These are phyloP conservation scores for Fragum fragum DNA, from an alignment of 2,888 invertebrate species.

Conservation along the genomic window DNA sequence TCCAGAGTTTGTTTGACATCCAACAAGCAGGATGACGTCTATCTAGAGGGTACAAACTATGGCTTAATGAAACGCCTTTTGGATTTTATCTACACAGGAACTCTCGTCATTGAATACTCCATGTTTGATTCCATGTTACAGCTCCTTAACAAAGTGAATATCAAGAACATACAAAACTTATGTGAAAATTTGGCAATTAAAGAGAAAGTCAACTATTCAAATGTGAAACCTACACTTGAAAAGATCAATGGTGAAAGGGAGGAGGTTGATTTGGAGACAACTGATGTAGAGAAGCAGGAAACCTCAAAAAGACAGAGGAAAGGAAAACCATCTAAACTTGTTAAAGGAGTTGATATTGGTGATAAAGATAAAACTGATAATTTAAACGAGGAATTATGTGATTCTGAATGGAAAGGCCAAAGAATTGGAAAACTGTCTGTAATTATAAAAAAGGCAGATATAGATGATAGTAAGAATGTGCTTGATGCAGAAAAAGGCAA, in stretches of 20 bases:
- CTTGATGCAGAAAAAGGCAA: no score
- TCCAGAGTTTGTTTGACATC: not conserved
- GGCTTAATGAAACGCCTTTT: constrained; percentile 22
- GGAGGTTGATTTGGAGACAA: not conserved
- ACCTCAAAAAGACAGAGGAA: constrained; percentile 1
- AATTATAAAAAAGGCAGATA: not conserved
- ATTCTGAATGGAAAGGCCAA: not conserved
- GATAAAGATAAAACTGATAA: no score
- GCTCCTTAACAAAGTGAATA: constrained; percentile 25
- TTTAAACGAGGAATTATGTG: not conserved
- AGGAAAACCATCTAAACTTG: constrained; percentile 1
- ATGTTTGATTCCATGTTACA: not conserved
- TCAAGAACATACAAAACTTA: not conserved
- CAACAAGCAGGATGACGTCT: not conserved
- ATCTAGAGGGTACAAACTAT: constrained; percentile 14
- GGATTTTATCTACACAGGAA: constrained; percentile 40
- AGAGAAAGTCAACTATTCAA: not conserved
- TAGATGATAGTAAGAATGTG: not conserved
- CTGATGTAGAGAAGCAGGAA: not conserved
- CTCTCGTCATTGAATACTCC: not conserved
- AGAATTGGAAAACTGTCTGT: not conserved
- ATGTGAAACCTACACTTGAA: not conserved
- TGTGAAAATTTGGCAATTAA: not conserved
- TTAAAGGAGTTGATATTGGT: not conserved
- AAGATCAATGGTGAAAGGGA: not conserved